Evolutionary conservation across 2,797 vertebrate species (phyloP), one percentile per base, ranked within the genome.

Genomic region (Hipposideros larvatus): DNA sequence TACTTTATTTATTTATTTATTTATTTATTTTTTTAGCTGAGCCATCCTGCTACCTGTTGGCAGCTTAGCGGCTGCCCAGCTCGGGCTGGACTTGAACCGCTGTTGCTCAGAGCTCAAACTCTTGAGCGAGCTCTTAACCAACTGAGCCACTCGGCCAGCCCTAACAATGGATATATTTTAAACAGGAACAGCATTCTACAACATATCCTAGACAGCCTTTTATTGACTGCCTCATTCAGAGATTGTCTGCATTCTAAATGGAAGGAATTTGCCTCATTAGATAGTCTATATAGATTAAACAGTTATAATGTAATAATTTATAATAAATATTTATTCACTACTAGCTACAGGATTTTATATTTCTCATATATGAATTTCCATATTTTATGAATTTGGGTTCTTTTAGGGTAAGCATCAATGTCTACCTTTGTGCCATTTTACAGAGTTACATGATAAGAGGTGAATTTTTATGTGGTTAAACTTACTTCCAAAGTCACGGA

Each of bases 401-500:
- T 87, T 95, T 43, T 4, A 79, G 34, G 24, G 53, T 83, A 90
- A 57, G 14, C 21, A 86, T 7, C 55, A 46, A 68, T 82, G 55
- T 51, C 9, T 78, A 14, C 11, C 2, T 21, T 1, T 59, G 5
- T 63, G 24, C 7, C 55, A 24, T 79, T 75, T 71, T 48, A 95
- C 11, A 46, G 65, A 92, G 70, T 24, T 96, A 34, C n/a, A 28
- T 82, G 79, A 71, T 63, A 90, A 80, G 41, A 51, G 82, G 21
- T 84, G 73, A 21, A 51, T 74, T 84, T 61, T 51, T 4, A 51
- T 1, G 24, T 94, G 91, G 96, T 61, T 57, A 96, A 95, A 91
- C 99, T 99, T 98, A 99, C 99, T 99, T 98, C 99, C 99, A 98
- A 99, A 99, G 98, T 99, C 99, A 86, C 99, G 99, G 92, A 99